These are phyloP conservation scores for Gallinago paraguaiae DNA, from an alignment of 2,113 vertebrate species.

Conservation along the genomic window DNA sequence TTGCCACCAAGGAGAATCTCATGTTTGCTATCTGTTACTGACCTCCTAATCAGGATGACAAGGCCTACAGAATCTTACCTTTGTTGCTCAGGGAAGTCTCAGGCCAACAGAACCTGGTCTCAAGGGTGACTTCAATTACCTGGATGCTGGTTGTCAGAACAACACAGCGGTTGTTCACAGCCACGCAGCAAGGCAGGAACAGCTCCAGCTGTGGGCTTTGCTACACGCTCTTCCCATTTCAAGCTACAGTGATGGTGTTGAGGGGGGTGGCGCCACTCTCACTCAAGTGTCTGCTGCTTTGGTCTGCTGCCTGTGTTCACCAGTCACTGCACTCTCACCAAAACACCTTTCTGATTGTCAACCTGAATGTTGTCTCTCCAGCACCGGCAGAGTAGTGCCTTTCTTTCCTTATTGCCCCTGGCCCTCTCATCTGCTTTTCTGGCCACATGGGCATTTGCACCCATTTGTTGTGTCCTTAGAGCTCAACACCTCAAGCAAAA, in stretches of 20 bases:
- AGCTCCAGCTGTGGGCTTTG: not conserved
- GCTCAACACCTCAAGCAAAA: not conserved
- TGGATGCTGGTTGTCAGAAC: not conserved
- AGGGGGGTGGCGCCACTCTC: not conserved
- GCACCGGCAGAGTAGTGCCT: not conserved
- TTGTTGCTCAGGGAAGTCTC: not conserved
- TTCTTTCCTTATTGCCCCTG: not conserved
- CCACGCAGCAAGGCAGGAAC: not conserved
- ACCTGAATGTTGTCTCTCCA: not conserved
- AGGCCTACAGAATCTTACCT: not conserved
- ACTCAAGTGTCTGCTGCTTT: not conserved
- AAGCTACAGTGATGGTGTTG: accelerated
- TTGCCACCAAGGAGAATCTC: accelerated
- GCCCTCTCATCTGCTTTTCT: not conserved
- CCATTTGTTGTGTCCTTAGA: not conserved
- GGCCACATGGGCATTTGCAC: not conserved
- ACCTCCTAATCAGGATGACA: not conserved
- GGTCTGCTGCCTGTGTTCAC: not conserved
- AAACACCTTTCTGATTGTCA: not conserved
- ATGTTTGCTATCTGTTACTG: not conserved
- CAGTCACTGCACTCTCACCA: not conserved
- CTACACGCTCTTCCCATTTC: not conserved
- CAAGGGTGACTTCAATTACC: not conserved
- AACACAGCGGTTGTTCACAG: not conserved
- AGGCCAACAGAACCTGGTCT: not conserved